Evolutionary conservation across 2,113 vertebrate genomes (phyloP).

Genomic region (Lucifuga dentata): DNA sequence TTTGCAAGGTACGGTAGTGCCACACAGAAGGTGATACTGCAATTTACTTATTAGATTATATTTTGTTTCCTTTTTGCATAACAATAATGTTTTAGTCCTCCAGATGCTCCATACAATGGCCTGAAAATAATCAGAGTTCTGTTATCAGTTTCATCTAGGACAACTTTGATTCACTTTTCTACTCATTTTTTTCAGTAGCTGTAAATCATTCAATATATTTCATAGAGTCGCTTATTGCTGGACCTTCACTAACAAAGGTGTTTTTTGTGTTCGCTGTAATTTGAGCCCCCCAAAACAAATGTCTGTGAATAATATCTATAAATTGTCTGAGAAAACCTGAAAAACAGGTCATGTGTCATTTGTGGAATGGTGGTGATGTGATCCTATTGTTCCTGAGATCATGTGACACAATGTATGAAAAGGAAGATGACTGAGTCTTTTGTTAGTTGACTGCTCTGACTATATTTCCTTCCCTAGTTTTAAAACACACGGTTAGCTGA

Average conservation of each 20-base stretch:
- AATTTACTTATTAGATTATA: too few species aligned
- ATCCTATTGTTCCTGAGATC: conserved; percentile 49
- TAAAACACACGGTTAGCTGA: not conserved
- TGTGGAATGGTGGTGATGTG: conserved; percentile 49
- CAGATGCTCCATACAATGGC: too few species aligned
- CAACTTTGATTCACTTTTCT: too few species aligned
- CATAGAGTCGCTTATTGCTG: too few species aligned
- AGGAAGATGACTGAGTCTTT: conserved; percentile 1
- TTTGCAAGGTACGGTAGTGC: too few species aligned
- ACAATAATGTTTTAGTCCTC: too few species aligned
- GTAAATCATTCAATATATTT: too few species aligned
- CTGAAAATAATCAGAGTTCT: too few species aligned
- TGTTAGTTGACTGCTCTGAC: not conserved
- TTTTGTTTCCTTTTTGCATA: too few species aligned
- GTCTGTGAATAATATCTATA: not conserved
- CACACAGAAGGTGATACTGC: too few species aligned
- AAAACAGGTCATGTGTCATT: conserved; percentile 46
- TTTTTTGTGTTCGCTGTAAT: conserved; percentile 1
- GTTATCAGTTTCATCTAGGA: too few species aligned
- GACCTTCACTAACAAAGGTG: not conserved
- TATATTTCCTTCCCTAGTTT: not conserved
- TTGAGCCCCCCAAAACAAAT: not conserved
- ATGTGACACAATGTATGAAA: conserved; percentile 44
- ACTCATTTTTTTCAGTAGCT: too few species aligned
- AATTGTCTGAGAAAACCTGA: conserved; percentile 51